Evolutionary conservation across 2,113 vertebrate genomes (phyloP), one percentile per base, ranked within the genome.

Genomic region (Hippocampus barbouri): DNA sequence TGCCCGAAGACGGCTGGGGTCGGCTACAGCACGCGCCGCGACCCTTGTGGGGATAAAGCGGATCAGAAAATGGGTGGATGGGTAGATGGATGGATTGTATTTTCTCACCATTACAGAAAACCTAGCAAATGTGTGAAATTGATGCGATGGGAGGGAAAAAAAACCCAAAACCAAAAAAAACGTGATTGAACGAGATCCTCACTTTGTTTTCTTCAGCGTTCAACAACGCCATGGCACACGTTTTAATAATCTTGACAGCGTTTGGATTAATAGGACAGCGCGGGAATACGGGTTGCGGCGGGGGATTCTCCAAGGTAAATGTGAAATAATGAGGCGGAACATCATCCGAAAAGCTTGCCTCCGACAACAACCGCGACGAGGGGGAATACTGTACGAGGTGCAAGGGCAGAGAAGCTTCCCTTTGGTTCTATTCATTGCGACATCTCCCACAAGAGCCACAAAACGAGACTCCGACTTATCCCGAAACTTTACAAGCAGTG

Each of bases 401-500:
- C 73, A 79, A 71, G 80, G 73, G 70, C 68, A 81, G 79, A 79
- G 71, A 73, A 41, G 70, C 71, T 64, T 79, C 78, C 74, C 51
- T 66, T 74, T 67, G 12, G 71, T 85, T 72, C 49, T 72, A 75
- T 78, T 81, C 73, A 68, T 73, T 79, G 75, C 9, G 53, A 80
- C 77, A 68, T 86, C 72, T 83, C 80, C 83, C 75, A 63, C 71
- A 49, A 81, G 83, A 81, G 80, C 83, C 76, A 57, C 83, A 76
- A 85, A 87, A 85, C 79, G 60, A 16, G 82, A 60, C 71, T 63
- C 78, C 41, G 64, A 74, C 79, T 82, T 83, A 81, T 85, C 80
- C 83, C 45, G 47, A 38, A 79, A 80, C 85, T 79, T 90, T 89
- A 89, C 86, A 89, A 86, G 86, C 41, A 68, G 72, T 86, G 87